Evolutionary conservation across 2,113 vertebrate genomes (phyloP).

Genomic region (Abramis brama): DNA sequence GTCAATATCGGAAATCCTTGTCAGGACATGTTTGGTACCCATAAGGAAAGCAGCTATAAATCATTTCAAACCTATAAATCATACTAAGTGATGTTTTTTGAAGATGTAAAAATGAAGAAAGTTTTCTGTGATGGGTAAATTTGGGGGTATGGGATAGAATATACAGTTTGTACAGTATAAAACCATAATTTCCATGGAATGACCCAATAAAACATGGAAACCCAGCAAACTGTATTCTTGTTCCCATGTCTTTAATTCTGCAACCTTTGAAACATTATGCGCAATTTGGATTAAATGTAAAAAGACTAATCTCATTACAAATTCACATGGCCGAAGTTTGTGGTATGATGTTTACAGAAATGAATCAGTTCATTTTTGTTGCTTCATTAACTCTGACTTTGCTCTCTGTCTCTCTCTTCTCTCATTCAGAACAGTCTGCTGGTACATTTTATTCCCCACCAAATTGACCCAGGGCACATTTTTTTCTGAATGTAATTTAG

Average conservation of each 20-base stretch:
- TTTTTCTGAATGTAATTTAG: slow-evolving; percentile 39
- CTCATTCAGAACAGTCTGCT: slow-evolving; percentile 43
- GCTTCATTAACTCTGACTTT: slow-evolving; percentile 29
- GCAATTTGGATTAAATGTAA: slow-evolving; percentile 15
- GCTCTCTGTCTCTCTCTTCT: not conserved
- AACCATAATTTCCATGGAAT: no score
- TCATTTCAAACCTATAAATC: no score
- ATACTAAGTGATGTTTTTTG: no score
- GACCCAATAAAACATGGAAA: no score
- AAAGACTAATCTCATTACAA: not conserved
- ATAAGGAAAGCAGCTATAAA: no score
- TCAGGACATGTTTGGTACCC: no score
- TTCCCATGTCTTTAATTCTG: slow-evolving; percentile 8
- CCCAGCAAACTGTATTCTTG: slow-evolving; percentile 15
- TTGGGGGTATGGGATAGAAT: no score
- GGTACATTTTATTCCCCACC: slow-evolving; percentile 33
- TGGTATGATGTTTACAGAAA: slow-evolving; percentile 19
- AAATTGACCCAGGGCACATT: slow-evolving; percentile 50
- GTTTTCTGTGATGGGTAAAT: no score
- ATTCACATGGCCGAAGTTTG: not conserved
- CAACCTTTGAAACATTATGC: slow-evolving; percentile 25
- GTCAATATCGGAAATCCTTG: no score
- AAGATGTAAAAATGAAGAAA: no score
- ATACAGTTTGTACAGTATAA: no score
- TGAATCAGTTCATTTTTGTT: not conserved